Evolutionary conservation across 2,797 vertebrate species (phyloP).

Genomic region (Lepilemur ruficaudatus): DNA sequence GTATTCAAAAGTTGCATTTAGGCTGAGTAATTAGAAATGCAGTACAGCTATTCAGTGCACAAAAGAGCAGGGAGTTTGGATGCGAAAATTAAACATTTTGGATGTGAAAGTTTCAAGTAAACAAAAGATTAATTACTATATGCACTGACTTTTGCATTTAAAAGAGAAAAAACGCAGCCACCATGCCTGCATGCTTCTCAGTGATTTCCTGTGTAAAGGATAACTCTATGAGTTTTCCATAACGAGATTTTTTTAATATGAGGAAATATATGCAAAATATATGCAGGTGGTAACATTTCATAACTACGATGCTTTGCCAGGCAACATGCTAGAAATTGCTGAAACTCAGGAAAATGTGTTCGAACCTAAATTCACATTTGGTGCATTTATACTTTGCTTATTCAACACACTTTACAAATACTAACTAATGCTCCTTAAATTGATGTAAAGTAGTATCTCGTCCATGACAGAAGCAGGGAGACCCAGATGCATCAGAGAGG

Average conservation of each 20-base stretch:
- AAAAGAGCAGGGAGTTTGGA: neutral
- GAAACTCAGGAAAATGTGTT: neutral
- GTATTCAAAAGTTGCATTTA: neutral
- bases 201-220: neutral
- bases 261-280: neutral
- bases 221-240: neutral
- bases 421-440: neutral
- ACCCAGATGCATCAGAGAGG: neutral
- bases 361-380: neutral
- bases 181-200: neutral
- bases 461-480: neutral
- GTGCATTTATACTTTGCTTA: neutral
- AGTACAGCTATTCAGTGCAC: neutral
- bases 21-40: neutral
- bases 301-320: neutral
- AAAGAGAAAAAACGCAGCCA: neutral
- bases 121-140: slow-evolving; percentile 59
- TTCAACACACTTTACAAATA: slow-evolving; percentile 15
- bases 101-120: slow-evolving; percentile 47
- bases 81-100: slow-evolving; percentile 57
- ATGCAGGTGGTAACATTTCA: neutral
- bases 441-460: neutral
- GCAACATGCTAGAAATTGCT: neutral
- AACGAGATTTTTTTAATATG: neutral
- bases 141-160: neutral